Base-by-base conservation (phyloP, 2,888 invertebrate species). In the Dolomedes plantarius region DNA sequence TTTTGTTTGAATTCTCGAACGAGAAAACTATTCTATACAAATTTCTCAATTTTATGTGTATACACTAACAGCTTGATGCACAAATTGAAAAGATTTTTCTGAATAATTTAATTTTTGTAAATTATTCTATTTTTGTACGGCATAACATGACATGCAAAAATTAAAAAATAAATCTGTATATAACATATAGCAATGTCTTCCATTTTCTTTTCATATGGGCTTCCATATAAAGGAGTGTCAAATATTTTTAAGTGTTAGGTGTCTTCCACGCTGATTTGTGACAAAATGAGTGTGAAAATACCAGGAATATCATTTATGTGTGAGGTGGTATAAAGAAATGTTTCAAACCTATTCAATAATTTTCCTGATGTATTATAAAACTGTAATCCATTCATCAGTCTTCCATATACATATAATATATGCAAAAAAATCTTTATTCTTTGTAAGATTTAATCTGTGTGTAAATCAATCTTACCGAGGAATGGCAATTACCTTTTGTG, bases 361-460 rank as follows among this genome's bases (percentile, higher is more conserved):
- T 46, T 46, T 13, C 41, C 46, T 56, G 23, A 23, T 23, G 16
- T 19, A 23, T 3, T n/a, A n/a, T n/a, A n/a, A 23, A 46, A 46
- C 46, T n/a, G 23, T 56, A 56, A 56, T 56, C 56, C 19, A 65
- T 2, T 9, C 28, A 19, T 16, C 29, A 65, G 65, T 65, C 65
- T 65, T 75, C 65, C 64, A 41, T 65, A 39, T 65, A 65, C 29
- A 46, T n/a, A 75, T 29, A 39, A 32, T 28, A 29, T 29, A n/a
- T 65, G 1, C 3, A 16, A 65, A 65, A 31, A 9, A 16, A 16
- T 50, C 50, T 29, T 62, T 13, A 13, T 31, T 65, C n/a, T 9
- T 65, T 65, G 65, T 65, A 16, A 56, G 23, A 23, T 56, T 23
- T 6, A 36, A 36, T 13, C 6, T 64, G 9, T 64, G 64, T 29